These are phyloP conservation scores for Rana temporaria DNA, from an alignment of 2,113 vertebrate genomes.

Conservation along the genomic window DNA sequence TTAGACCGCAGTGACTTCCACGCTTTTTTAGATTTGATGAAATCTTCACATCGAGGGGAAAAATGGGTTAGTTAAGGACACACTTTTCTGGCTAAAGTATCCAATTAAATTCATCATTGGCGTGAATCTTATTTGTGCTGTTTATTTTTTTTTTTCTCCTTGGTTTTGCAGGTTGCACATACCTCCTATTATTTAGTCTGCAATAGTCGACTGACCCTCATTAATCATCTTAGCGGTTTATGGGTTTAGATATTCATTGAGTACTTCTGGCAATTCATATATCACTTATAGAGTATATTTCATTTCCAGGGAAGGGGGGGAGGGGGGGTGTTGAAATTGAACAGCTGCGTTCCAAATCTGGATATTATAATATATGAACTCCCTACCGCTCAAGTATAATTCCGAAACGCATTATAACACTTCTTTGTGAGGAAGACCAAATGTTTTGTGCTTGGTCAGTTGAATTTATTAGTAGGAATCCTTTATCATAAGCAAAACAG, in stretches of 20 bases:
- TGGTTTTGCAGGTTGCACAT: not conserved
- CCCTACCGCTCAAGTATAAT: not conserved
- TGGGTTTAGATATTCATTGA: conserved; percentile 22
- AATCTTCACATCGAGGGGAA: not conserved
- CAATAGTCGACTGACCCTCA: not conserved
- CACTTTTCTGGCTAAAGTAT: conserved; percentile 9
- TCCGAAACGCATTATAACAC: not conserved
- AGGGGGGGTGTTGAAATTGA: not conserved
- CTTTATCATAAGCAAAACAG: conserved; percentile 8
- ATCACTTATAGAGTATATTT: conserved; percentile 28
- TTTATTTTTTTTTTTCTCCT: too few relatives aligned
- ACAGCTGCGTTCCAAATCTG: conserved; percentile 20
- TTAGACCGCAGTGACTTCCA: not conserved
- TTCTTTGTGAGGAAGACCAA: not conserved
- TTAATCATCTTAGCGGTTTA: conserved; percentile 33
- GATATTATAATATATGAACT: conserved; percentile 26
- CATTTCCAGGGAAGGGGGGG: not conserved
- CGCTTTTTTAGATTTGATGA: not conserved
- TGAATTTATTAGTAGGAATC: not conserved
- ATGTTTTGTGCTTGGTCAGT: conserved; percentile 17
- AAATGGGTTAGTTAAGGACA: conserved; percentile 19
- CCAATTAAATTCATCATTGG: conserved; percentile 20
- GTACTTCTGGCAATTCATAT: conserved; percentile 20
- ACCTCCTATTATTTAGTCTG: conserved; percentile 14
- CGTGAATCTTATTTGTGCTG: not conserved